phyloP scores from a whole-genome alignment of 2,888 invertebrate genomes.

The Drosophila mettleri region DNA sequence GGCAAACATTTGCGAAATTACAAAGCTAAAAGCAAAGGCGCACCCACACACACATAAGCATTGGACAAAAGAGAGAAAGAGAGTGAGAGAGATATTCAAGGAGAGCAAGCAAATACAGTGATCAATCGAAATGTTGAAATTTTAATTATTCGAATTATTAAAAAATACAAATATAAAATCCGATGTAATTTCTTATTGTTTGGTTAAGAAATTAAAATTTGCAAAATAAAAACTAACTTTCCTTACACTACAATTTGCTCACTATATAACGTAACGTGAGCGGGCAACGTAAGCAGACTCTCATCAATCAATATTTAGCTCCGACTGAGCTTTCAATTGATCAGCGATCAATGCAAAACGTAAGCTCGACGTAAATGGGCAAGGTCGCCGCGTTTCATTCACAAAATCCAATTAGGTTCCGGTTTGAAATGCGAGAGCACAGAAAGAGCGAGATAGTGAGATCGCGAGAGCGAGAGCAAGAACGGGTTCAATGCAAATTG shows the following conservation, averaged over 20 bases:
- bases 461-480: not conserved
- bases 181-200: too few species aligned
- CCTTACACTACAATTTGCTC: not conserved
- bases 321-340: conserved; percentile 50
- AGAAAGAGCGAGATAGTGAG: conserved; percentile 3
- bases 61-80: conserved; percentile 1
- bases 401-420: conserved; percentile 62
- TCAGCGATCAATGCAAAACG: conserved; percentile 52
- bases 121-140: not conserved
- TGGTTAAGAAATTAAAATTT: not conserved
- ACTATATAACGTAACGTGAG: conserved; percentile 21
- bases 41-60: conserved; percentile 38
- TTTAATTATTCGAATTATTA: not conserved
- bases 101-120: conserved; percentile 9
- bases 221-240: not conserved
- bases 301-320: conserved; percentile 47
- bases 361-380: conserved; percentile 55
- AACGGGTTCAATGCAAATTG: conserved; percentile 48
- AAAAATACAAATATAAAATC: not conserved
- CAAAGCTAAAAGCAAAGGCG: conserved; percentile 44
- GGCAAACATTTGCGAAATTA: conserved; percentile 72
- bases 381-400: conserved; percentile 59
- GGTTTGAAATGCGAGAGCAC: conserved; percentile 42
- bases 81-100: conserved; percentile 1
- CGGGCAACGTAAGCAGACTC: conserved; percentile 8